Percentiles rank a stretch among this genome's conserved stretches.
Evolutionary conservation across 2,113 vertebrate species (phyloP).

Genomic region (Blennius ocellaris): DNA sequence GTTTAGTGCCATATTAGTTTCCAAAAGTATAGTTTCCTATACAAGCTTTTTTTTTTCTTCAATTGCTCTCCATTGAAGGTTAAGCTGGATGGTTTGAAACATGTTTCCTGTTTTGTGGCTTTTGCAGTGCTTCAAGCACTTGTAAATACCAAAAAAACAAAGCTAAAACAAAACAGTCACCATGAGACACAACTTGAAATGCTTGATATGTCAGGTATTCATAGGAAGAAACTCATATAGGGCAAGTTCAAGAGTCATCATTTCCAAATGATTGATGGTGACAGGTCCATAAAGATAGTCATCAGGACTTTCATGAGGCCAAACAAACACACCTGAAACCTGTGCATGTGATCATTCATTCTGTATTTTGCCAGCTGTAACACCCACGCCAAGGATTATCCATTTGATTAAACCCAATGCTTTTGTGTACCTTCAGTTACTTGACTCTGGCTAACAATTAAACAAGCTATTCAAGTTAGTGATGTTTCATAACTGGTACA

Average conservation of each 20-base stretch:
- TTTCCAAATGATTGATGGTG: constrained; percentile 47
- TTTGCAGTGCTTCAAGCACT: no score
- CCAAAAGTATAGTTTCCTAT: no score
- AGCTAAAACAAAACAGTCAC: background rate
- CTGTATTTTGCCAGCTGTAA: background rate
- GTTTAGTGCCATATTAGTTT: background rate
- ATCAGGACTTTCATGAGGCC: constrained; percentile 5
- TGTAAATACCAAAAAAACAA: no score
- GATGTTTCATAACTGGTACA: background rate
- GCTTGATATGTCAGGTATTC: constrained; percentile 53
- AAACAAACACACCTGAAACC: background rate
- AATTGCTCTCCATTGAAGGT: no score
- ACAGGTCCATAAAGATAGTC: constrained; percentile 40
- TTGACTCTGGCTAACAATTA: constrained; percentile 11
- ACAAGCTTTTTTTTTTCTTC: no score
- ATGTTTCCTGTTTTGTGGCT: no score
- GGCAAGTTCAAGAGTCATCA: background rate
- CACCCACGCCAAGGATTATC: background rate
- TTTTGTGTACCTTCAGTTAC: background rate
- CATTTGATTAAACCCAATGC: constrained; percentile 20
- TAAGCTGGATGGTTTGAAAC: no score
- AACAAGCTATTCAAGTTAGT: background rate
- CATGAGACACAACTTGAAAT: constrained; percentile 4
- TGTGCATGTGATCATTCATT: constrained; percentile 7
- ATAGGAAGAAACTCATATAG: background rate